phyloP scores from a whole-genome alignment of 2,888 invertebrate genomes.

The Sesia bembeciformis region DNA sequence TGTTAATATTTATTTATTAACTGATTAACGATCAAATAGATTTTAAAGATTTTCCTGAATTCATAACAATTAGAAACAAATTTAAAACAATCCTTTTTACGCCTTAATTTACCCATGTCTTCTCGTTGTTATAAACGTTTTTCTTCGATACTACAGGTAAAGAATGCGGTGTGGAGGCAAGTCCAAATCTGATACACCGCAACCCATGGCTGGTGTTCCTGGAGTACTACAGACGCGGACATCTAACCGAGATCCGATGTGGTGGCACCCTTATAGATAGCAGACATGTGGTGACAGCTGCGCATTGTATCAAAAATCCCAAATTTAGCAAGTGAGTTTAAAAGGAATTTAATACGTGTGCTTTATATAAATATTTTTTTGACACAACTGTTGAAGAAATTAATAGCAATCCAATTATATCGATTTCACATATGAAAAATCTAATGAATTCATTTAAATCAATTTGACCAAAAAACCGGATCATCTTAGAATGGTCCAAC shows the following conservation, averaged over 20 bases:
- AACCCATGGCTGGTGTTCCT: constrained; percentile 37
- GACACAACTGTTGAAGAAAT: neutral
- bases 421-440: neutral
- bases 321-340: neutral
- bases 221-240: constrained; percentile 25
- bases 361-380: neutral
- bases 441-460: neutral
- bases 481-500: no score
- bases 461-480: no score
- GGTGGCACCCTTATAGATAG: constrained; percentile 30
- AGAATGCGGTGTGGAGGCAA: constrained; percentile 33
- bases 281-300: constrained; percentile 34
- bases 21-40: no score
- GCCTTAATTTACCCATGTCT: no score
- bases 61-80: no score
- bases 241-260: constrained; percentile 20
- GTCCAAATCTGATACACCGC: constrained; percentile 30
- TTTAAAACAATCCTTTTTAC: no score
- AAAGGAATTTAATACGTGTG: no score
- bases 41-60: no score
- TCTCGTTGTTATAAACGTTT: no score
- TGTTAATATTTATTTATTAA: no score
- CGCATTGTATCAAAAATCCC: constrained; percentile 28
- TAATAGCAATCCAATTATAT: neutral
- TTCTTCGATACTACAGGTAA: neutral